Evolutionary conservation across 2,113 vertebrate species (phyloP).

Genomic region (Melanostigma gelatinosum): DNA sequence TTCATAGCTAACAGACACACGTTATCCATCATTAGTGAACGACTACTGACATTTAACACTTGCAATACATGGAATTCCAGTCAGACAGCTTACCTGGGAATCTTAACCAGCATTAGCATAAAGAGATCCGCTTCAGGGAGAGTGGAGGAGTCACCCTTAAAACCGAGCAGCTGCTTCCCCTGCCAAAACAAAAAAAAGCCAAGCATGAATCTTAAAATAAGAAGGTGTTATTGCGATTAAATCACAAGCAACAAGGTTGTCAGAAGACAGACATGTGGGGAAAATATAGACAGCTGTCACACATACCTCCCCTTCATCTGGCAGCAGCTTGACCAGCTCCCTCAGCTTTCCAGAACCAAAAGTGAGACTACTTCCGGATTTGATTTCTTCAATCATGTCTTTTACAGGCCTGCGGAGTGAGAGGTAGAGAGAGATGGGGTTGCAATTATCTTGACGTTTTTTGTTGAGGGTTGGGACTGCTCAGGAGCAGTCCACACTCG

Average conservation of each 20-base stretch:
- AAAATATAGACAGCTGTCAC: not conserved
- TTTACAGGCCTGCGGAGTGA: slow-evolving; percentile 69
- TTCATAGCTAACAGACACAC: slow-evolving; percentile 77
- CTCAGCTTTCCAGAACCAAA: slow-evolving; percentile 83
- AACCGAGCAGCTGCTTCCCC: slow-evolving; percentile 78
- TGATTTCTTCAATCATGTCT: slow-evolving; percentile 79
- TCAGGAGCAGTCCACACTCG: not conserved
- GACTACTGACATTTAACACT: not conserved
- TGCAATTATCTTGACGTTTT: slow-evolving; percentile 9
- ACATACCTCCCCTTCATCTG: slow-evolving; percentile 84
- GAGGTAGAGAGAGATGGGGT: not conserved
- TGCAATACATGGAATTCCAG: not conserved
- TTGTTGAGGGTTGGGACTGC: slow-evolving; percentile 5
- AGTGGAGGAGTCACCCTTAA: slow-evolving; percentile 71
- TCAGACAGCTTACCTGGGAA: slow-evolving; percentile 78
- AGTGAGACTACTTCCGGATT: slow-evolving; percentile 60
- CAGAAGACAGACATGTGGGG: not conserved
- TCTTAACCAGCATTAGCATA: slow-evolving; percentile 80
- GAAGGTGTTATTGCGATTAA: not conserved
- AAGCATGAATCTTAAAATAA: not conserved
- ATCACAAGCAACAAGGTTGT: not conserved
- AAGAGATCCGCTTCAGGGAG: slow-evolving; percentile 85
- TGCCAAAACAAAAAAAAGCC: slow-evolving; percentile 43
- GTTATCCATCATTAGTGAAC: slow-evolving; percentile 3
- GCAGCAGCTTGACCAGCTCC: slow-evolving; percentile 84